Evolutionary conservation across 2,797 vertebrate genomes (phyloP).

Genomic region (Falco columbarius): DNA sequence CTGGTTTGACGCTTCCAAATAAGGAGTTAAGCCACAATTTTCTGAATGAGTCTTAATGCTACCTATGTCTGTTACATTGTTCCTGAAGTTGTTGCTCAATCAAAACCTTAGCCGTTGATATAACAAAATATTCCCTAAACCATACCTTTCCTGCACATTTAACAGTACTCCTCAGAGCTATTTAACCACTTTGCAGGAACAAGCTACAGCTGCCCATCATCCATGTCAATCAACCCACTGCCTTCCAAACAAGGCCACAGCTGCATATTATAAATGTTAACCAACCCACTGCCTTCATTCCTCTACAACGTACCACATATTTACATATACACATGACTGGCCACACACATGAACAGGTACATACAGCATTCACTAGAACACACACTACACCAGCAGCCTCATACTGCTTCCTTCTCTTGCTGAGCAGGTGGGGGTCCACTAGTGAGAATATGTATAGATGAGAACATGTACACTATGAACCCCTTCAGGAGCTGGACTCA

Average conservation of each 20-base stretch:
- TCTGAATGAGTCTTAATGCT: neutral
- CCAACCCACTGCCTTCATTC: too few species aligned
- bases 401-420: neutral
- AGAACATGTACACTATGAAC: neutral
- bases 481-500: neutral
- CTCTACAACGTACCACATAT: neutral
- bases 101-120: neutral
- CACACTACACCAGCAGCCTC: neutral
- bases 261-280: too few species aligned
- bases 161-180: too few species aligned
- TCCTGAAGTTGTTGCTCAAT: neutral
- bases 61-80: neutral
- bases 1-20: neutral
- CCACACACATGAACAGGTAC: neutral
- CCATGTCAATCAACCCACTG: too few species aligned
- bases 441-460: neutral
- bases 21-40: neutral
- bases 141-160: too few species aligned
- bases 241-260: too few species aligned
- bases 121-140: neutral
- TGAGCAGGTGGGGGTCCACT: neutral
- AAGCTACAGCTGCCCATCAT: too few species aligned
- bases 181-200: too few species aligned
- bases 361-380: neutral
- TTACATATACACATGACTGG: neutral